Base-by-base conservation (phyloP, 2,888 invertebrate species). In the Hyles lineata region DNA sequence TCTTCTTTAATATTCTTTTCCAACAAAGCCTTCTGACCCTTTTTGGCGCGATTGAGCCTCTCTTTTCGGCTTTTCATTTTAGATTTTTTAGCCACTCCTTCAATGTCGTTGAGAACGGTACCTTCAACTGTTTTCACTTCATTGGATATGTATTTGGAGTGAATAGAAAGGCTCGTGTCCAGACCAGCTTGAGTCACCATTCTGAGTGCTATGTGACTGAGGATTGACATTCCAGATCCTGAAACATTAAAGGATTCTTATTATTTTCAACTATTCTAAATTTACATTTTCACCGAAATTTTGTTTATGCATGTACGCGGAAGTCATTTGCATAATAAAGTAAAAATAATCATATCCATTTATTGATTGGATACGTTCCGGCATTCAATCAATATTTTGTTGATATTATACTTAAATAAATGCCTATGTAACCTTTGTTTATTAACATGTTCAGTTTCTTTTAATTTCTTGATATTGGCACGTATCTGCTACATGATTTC, bases 171-270 rank as follows among this genome's bases (percentile, higher is more conserved):
- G 77, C 94, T 94, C 32, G 92, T 89, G 2, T 93, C 87, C 0
- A 96, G 85, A 0, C 95, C 95, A 0, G 95, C 95, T 85, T 97
- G 97, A 0, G 98, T 97, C n/a, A 97, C 95, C 90, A 97, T 96
- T 70, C 98, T 94, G 43, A 98, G 86, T 0, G 98, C 97, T 63
- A 97, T 95, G 82, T 96, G 96, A 77, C 97, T 97, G 4, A 98
- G 92, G 70, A 97, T 95, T 72, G 98, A 98, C 97, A 98, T 98
- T 0, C 98, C 97, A 0, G 97, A 97, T 8, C 96, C 96, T 96
- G 77, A 60, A 87, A 86, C 7, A 75, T 69, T 58, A 61, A 32
- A 0, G 17, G 2, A 52, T 52, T 35, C 35, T 59, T 52, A 11
- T 59, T 55, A n/a, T n/a, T n/a, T n/a, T 73, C 70, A 70, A 72